Percentiles rank a stretch among this genome's conserved stretches.
phyloP scores from a whole-genome alignment of 2,888 invertebrate species.

The Drosophila nr. fundita region DNA sequence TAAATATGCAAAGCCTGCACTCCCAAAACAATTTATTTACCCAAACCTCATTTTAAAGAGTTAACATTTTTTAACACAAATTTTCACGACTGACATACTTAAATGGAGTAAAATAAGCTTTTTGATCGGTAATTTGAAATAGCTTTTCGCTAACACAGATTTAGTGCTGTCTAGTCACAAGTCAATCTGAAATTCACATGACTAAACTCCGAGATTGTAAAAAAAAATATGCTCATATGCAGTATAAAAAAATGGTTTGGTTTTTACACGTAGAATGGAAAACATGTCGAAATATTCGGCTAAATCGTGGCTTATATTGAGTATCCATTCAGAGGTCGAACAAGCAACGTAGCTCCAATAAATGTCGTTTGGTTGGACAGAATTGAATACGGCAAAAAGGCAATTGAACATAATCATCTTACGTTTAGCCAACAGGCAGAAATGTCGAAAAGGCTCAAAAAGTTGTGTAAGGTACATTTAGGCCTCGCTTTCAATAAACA shows the following conservation, averaged over 20 bases:
- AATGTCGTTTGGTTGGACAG: slow-evolving; percentile 39
- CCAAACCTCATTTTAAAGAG: slow-evolving; percentile 37
- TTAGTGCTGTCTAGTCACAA: background rate
- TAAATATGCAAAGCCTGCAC: slow-evolving; percentile 9
- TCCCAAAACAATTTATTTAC: slow-evolving; percentile 36
- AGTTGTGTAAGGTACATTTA: slow-evolving; percentile 24
- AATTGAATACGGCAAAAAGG: slow-evolving; percentile 58
- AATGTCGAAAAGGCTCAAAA: slow-evolving; percentile 38
- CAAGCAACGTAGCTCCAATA: slow-evolving; percentile 20
- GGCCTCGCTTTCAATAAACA: background rate
- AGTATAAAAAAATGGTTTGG: background rate
- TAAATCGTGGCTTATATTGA: slow-evolving; percentile 12
- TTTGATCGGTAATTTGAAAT: background rate
- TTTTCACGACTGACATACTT: background rate
- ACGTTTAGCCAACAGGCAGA: slow-evolving; percentile 29
- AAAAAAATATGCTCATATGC: background rate
- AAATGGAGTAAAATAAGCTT: background rate
- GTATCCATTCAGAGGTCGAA: slow-evolving; percentile 19
- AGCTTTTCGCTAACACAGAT: background rate
- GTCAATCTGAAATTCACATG: slow-evolving; percentile 7
- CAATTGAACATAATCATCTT: slow-evolving; percentile 69
- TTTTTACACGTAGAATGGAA: background rate
- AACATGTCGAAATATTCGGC: slow-evolving; percentile 14
- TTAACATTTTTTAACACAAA: background rate
- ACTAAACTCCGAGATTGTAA: slow-evolving; percentile 9